These are phyloP conservation scores for Elephas maximus DNA, from an alignment of 2,113 vertebrate genomes.

Conservation along the genomic window DNA sequence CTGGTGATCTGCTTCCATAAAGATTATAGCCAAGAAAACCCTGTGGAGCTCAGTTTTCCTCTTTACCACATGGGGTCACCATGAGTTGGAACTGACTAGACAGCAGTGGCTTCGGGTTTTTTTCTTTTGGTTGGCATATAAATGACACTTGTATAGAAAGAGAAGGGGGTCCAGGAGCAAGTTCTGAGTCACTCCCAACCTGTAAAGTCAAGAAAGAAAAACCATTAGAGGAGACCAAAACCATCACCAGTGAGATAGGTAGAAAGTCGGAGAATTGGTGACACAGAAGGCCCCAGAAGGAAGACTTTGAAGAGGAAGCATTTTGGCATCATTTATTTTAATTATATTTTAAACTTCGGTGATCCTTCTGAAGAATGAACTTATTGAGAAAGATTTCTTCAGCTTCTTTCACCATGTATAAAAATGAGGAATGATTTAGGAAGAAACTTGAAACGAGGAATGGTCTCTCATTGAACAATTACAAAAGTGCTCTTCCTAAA, in stretches of 20 bases:
- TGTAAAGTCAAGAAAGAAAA: neutral
- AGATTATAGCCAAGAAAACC: too few relatives aligned
- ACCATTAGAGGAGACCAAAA: neutral
- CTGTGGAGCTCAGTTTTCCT: too few relatives aligned
- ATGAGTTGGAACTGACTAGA: too few relatives aligned
- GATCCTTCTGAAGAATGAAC: neutral
- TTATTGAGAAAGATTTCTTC: neutral
- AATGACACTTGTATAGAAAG: neutral
- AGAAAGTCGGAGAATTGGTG: neutral
- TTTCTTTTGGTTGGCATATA: neutral
- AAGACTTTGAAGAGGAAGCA: neutral
- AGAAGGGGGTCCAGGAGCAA: neutral
- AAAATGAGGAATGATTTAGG: constrained; percentile 6
- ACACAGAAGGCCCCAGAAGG: neutral
- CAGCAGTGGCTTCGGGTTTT: too few relatives aligned
- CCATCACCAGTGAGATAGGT: neutral
- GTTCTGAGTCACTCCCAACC: neutral
- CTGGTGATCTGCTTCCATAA: too few relatives aligned
- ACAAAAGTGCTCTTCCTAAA: neutral
- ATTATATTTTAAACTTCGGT: neutral
- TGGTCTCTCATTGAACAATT: neutral
- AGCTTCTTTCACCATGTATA: neutral
- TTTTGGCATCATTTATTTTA: neutral
- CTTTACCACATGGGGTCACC: too few relatives aligned
- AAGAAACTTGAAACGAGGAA: constrained; percentile 4